A percentile compares a stretch with the other conserved stretches of the same genome.
Evolutionary conservation across 2,113 vertebrate genomes (phyloP).

Genomic region (Cephalopholis sonnerati): DNA sequence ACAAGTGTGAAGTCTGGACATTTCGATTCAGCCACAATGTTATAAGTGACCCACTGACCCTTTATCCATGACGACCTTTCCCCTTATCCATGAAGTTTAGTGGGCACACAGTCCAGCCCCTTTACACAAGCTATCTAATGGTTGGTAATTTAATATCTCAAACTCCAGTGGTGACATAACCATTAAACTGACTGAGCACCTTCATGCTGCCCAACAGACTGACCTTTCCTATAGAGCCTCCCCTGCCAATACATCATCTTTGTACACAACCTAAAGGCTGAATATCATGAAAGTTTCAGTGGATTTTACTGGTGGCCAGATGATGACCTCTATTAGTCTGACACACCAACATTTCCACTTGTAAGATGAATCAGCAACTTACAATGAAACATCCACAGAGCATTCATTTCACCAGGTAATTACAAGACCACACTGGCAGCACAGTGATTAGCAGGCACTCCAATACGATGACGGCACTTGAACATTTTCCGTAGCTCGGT

Average conservation of each 20-base stretch:
- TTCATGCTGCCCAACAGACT: not conserved
- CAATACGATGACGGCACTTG: slow-evolving; percentile 84
- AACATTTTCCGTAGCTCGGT: slow-evolving; percentile 87
- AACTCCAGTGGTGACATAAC: not conserved
- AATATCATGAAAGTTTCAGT: not conserved
- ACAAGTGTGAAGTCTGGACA: too few species aligned
- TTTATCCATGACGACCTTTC: not conserved
- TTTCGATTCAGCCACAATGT: too few species aligned
- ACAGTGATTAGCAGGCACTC: slow-evolving; percentile 83
- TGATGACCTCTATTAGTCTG: not conserved
- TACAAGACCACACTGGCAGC: slow-evolving; percentile 87
- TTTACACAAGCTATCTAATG: not conserved
- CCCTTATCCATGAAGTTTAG: not conserved
- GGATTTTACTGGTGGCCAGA: not conserved
- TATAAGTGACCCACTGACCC: not conserved
- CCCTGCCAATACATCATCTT: not conserved
- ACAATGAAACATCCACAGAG: not conserved
- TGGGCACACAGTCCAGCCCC: not conserved
- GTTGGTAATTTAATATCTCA: not conserved
- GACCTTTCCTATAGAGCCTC: not conserved
- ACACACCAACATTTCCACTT: slow-evolving; percentile 1
- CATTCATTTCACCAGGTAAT: slow-evolving; percentile 11
- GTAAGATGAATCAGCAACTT: not conserved
- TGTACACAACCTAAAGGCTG: not conserved
- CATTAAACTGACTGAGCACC: not conserved